Evolutionary conservation across 2,797 vertebrate species (phyloP), one percentile per base, ranked within the genome.

Genomic region (Tenualosa thibaudeaui): DNA sequence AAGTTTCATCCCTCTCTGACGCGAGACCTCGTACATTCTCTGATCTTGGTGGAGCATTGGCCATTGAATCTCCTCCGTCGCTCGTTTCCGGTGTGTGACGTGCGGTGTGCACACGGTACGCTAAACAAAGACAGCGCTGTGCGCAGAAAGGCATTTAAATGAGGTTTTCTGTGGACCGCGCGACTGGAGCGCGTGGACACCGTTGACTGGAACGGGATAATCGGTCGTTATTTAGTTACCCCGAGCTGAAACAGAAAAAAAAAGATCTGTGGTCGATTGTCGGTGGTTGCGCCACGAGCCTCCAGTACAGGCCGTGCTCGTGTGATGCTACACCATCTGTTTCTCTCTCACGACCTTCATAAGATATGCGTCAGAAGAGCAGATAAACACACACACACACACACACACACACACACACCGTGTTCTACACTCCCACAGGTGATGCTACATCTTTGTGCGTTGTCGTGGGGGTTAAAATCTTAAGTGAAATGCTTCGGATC

Each of bases 61-160:
- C 13, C 51, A 12, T 13, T 53, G 51, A 53, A 53, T 53, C 15
- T 53, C 51, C 26, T 65, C 8, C 8, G n/a, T 65, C 31, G 62
- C 62, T 15, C 24, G 62, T 65, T 65, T 65, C 62, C 62, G 62
- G 62, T 65, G 62, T 65, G 62, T 65, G 62, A 65, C 62, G 62
- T 65, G 24, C 24, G 24, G 3, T 65, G 24, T 65, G 62, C 62
- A 65, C 62, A 65, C 62, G 62, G 62, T 65, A 31, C 62, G 24
- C 62, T 65, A 12, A 65, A 65, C 62, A 65, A 65, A 65, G 62
- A 65, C 24, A 10, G 24, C 12, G 62, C 24, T 10, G 62, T 65
- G 62, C 62, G 62, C 62, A 65, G 9, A 65, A 31, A 65, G 24
- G 24, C 62, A 31, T 65, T 65, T 65, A 65, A 65, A 65, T 4